Evolutionary conservation across 2,113 vertebrate species (phyloP), one percentile per base, ranked within the genome.

Genomic region (Misgurnus anguillicaudatus): DNA sequence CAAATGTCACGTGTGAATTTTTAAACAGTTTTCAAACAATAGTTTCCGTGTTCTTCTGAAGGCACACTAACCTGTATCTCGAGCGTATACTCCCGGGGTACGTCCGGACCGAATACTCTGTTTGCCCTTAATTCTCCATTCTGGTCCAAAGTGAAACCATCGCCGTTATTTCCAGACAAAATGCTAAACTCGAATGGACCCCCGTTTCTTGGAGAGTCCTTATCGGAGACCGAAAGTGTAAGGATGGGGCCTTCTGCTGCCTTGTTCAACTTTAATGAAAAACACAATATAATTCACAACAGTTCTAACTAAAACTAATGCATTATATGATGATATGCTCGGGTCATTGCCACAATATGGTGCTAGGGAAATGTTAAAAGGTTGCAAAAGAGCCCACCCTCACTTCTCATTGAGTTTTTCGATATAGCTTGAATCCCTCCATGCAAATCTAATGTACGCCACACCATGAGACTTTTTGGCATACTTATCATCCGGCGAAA

Each of bases 171-270:
- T 72, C 97, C 97, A 58, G 95, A 94, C 76, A 95, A 70, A 36
- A 99, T 93, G 78, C 91, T 89, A 86, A 98, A 96, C 47, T 93
- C 90, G 87, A 97, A 99, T 64, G 97, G 98, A 9, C 96, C 93
- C 4, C 96, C 97, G 48, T 99, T 98, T 87, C 94, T 95, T 69
- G 94, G 90, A 41, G 96, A 96, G 86, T 99, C 98, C 85, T 92
- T 94, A 90, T 99, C 98, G 21, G 93, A 95, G 85, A 98, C 94
- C 75, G 94, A 93, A 85, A 99, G 91, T 87, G 93, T 94, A 84
- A 98, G 89, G 89, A 99, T 91, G 81, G 92, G 95, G 85, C 93
- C 94, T 78, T 95, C 96, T 61, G 94, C 90, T 5, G 95, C 94
- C 86, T 97, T 96, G 88, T 96, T 97, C 84, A 97, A 93, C 98